phyloP scores from a whole-genome alignment of 1,140 invertebrate species.

The Sycophila sp. region DNA sequence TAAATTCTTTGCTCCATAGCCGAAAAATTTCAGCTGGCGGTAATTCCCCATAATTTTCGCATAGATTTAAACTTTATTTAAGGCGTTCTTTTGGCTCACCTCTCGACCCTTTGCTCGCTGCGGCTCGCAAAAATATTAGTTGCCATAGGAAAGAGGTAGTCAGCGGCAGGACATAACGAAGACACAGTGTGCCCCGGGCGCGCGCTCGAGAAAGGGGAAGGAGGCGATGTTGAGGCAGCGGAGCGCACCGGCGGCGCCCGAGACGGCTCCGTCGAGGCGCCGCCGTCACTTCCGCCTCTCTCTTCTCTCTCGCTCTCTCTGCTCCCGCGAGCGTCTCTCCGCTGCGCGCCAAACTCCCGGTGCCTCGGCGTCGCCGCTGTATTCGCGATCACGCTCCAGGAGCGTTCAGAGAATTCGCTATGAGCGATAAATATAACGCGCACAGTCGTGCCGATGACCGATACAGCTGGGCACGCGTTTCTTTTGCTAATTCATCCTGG shows the following conservation, averaged over 20 bases:
- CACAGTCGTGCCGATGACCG: conserved; percentile 23
- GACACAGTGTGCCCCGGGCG: conserved; percentile 53
- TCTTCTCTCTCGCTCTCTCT: conserved; percentile 35
- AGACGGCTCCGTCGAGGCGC: conserved; percentile 65
- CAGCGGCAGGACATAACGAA: conserved; percentile 62
- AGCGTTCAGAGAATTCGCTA: conserved; percentile 14
- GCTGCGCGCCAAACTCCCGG: conserved; percentile 32
- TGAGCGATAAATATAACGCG: conserved; percentile 30
- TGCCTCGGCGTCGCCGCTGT: neutral
- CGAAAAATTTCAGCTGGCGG: neutral
- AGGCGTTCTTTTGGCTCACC: conserved; percentile 3
- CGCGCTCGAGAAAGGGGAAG: conserved; percentile 44
- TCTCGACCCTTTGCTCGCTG: neutral
- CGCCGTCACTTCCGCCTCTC: conserved; percentile 63
- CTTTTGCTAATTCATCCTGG: too few relatives aligned
- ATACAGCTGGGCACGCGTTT: neutral
- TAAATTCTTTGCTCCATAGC: neutral
- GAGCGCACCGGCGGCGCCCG: conserved; percentile 65
- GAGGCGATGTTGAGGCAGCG: conserved; percentile 54
- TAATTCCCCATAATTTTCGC: conserved; percentile 23
- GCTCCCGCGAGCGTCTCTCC: conserved; percentile 22
- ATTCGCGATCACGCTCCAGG: conserved; percentile 20
- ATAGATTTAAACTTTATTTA: conserved; percentile 37
- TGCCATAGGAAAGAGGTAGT: conserved; percentile 52
- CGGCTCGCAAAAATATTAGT: conserved; percentile 49